Conservation (phyloP, 2,888 invertebrate genomes). For the Creontiades dilutus region DNA sequence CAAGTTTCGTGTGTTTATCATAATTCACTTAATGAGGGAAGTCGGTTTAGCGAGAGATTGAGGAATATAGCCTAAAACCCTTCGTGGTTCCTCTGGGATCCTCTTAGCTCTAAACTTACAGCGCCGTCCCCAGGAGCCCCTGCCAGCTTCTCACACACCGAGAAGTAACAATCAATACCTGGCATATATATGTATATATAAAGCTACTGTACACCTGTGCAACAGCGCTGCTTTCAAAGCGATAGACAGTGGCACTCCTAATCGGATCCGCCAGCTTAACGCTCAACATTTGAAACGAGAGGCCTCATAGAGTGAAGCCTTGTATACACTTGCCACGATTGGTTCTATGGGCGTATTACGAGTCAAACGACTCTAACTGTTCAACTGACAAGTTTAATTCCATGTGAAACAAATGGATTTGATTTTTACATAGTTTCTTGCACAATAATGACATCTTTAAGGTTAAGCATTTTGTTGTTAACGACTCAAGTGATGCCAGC, state of each 20-base stretch:
- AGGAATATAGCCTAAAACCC: neutral
- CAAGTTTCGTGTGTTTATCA: slow-evolving; percentile 12
- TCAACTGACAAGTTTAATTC: too few species aligned
- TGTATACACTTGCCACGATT: slow-evolving; percentile 29
- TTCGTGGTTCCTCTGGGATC: neutral
- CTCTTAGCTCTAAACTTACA: slow-evolving; percentile 7
- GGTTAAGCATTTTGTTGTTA: too few species aligned
- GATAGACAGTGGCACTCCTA: neutral
- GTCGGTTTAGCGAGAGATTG: neutral
- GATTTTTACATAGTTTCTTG: too few species aligned
- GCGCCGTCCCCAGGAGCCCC: neutral
- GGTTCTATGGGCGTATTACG: neutral
- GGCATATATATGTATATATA: neutral
- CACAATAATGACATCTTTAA: too few species aligned
- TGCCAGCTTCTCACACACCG: neutral
- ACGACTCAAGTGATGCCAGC: too few species aligned
- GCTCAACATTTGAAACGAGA: slow-evolving; percentile 3
- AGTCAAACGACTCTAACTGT: too few species aligned
- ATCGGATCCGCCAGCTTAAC: slow-evolving; percentile 5
- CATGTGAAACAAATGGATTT: too few species aligned
- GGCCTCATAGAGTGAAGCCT: slow-evolving; percentile 7
- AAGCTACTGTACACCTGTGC: neutral
- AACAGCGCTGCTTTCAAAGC: slow-evolving; percentile 10
- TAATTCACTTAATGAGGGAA: slow-evolving; percentile 18
- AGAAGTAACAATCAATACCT: slow-evolving; percentile 12